These are phyloP conservation scores for Brachystomella parvula DNA, from an alignment of 1,140 invertebrate species.

Conservation along the genomic window DNA sequence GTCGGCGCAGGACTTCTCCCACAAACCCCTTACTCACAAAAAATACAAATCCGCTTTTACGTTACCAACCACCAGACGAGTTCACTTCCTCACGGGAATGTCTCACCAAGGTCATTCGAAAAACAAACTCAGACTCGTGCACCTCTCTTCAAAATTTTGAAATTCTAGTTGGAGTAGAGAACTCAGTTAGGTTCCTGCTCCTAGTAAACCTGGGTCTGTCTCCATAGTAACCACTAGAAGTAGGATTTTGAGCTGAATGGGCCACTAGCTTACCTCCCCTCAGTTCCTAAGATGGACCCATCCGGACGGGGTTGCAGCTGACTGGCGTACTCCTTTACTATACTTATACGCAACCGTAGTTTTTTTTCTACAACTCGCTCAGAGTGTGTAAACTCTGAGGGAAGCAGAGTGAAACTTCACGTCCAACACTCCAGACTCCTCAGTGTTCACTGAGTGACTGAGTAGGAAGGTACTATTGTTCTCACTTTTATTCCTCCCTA, in stretches of 20 bases:
- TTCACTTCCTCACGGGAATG: background rate
- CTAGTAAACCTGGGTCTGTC: too few relatives aligned
- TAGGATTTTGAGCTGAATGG: too few relatives aligned
- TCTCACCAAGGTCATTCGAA: conserved; percentile 2
- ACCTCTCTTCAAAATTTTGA: too few relatives aligned
- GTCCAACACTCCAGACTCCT: background rate
- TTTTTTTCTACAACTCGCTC: conserved; percentile 19
- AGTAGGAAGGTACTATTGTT: background rate
- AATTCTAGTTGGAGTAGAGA: too few relatives aligned
- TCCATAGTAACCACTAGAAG: too few relatives aligned
- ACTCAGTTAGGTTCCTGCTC: too few relatives aligned
- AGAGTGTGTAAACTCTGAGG: conserved; percentile 7
- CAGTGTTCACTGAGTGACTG: background rate
- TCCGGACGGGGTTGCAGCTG: conserved; percentile 34
- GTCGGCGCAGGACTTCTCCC: background rate
- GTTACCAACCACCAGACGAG: background rate
- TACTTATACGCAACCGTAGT: conserved; percentile 38
- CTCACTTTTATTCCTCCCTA: conserved; percentile 8
- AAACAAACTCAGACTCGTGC: too few relatives aligned
- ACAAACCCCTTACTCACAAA: background rate
- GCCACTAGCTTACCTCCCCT: too few relatives aligned
- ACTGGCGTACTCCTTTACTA: conserved; percentile 38
- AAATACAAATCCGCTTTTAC: background rate
- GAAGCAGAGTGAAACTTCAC: background rate
- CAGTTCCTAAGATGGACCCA: conserved; percentile 24